These are phyloP conservation scores for Tinamus major DNA, from an alignment of 2,797 vertebrate genomes.

Conservation along the genomic window DNA sequence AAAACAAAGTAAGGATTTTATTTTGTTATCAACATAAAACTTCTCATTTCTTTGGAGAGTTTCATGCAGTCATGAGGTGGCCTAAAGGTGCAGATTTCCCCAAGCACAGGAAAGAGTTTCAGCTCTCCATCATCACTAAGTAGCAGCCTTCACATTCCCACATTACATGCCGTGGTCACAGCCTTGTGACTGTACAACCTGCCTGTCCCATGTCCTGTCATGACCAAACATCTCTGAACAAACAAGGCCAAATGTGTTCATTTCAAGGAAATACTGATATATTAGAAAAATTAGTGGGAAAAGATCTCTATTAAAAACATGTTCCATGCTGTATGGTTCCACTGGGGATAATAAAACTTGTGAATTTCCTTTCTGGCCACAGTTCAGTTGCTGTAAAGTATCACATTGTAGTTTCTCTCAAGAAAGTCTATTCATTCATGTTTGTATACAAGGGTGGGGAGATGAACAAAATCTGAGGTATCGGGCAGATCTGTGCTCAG, in stretches of 20 bases:
- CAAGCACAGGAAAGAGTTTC: background rate
- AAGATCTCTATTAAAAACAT: constrained; percentile 43
- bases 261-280: constrained; percentile 13
- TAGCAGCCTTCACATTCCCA: background rate
- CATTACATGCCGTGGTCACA: background rate
- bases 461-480: background rate
- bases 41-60: background rate
- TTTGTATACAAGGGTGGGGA: background rate
- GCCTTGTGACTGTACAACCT: background rate
- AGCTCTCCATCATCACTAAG: background rate
- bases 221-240: accelerated
- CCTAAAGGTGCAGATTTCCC: background rate
- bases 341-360: background rate
- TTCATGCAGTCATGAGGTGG: background rate
- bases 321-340: constrained; percentile 4
- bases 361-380: constrained; percentile 21
- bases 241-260: background rate
- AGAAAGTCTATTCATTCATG: background rate
- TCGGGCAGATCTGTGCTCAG: background rate
- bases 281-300: background rate
- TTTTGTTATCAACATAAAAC: background rate
- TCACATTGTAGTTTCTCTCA: background rate
- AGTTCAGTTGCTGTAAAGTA: background rate
- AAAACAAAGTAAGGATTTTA: background rate
- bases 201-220: background rate